Percentiles rank a stretch among this genome's conserved stretches.
These are phyloP conservation scores for Fragum fragum DNA, from an alignment of 2,888 invertebrate genomes.

Conservation along the genomic window DNA sequence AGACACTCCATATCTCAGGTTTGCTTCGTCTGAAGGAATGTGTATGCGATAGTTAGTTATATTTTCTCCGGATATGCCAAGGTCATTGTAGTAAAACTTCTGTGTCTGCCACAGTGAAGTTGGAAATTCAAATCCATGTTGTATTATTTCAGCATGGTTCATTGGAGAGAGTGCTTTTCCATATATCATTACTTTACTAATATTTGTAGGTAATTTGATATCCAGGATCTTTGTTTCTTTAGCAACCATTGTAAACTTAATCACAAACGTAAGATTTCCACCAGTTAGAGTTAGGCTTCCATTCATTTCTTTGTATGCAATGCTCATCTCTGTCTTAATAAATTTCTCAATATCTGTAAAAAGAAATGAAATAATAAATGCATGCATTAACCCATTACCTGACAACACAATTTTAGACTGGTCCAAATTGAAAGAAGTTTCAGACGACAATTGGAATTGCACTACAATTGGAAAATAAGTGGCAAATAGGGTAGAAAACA, in stretches of 20 bases:
- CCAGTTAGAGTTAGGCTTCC: neutral
- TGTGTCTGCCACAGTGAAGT: neutral
- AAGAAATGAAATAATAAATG: neutral
- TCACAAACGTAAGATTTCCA: neutral
- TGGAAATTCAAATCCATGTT: neutral
- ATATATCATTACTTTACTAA: neutral
- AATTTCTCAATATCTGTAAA: neutral
- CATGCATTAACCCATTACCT: too few relatives aligned
- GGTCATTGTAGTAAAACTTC: neutral
- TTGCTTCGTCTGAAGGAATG: neutral
- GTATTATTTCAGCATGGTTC: neutral
- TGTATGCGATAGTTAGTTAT: neutral
- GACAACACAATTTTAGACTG: too few relatives aligned
- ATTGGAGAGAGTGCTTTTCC: neutral
- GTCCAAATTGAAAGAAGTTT: too few relatives aligned
- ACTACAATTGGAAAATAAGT: too few relatives aligned
- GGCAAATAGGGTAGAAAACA: too few relatives aligned
- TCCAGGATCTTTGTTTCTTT: constrained; percentile 19
- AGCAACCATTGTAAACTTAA: neutral
- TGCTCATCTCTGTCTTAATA: neutral
- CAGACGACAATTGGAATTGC: too few relatives aligned
- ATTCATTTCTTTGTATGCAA: neutral
- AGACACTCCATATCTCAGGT: neutral
- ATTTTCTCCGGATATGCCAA: neutral
- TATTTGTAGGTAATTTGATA: constrained; percentile 1